Evolutionary conservation across 2,113 vertebrate genomes (phyloP).

Genomic region (Piprites chloris): DNA sequence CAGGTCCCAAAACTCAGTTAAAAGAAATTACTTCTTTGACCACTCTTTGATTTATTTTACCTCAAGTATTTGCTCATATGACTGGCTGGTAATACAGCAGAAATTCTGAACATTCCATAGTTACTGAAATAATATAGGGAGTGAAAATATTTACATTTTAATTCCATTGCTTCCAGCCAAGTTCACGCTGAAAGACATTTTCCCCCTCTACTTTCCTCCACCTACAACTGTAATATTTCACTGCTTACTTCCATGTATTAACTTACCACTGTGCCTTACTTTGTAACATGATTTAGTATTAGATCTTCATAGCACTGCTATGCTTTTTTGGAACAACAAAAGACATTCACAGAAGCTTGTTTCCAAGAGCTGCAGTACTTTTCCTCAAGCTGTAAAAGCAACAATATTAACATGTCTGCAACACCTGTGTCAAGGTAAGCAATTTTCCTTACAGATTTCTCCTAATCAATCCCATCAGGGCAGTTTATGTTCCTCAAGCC

Average conservation of each 20-base stretch:
- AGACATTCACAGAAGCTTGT: background rate
- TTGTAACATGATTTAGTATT: background rate
- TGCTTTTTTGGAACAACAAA: background rate
- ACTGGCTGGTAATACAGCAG: accelerated
- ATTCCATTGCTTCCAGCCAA: background rate
- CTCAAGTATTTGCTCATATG: background rate
- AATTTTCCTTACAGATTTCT: background rate
- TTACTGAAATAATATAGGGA: background rate
- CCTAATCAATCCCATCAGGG: background rate
- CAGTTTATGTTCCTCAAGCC: background rate
- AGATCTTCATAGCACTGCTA: background rate
- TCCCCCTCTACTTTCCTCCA: background rate
- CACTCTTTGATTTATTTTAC: background rate
- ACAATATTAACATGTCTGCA: background rate
- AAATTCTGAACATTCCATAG: background rate
- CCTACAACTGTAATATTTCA: background rate
- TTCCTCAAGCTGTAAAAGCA: background rate
- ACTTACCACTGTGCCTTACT: background rate
- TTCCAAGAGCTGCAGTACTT: background rate
- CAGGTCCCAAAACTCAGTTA: background rate
- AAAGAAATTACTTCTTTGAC: background rate
- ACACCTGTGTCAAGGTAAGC: background rate
- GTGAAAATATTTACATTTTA: background rate
- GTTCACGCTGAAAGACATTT: background rate
- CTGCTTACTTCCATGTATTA: background rate